These are phyloP conservation scores for Holothuria glaberrima DNA, from an alignment of 35 echinoderm and acorn worm species.

Conservation along the genomic window DNA sequence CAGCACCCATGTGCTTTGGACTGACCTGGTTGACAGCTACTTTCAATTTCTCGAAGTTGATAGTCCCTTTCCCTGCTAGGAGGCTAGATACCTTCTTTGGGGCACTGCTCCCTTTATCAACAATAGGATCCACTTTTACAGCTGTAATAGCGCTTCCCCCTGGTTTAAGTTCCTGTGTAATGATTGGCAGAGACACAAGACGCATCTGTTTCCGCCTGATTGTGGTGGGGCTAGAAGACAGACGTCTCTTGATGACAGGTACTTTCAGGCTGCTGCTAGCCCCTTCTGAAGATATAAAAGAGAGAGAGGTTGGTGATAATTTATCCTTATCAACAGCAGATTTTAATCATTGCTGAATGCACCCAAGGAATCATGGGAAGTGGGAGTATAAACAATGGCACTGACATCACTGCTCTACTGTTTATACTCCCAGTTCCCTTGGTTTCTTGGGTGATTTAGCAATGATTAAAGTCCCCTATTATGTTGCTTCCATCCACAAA, in stretches of 20 bases:
- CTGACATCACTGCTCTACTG: no score
- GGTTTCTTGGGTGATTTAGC: no score
- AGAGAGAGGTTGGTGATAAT: no score
- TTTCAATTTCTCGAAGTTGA: constrained; percentile 44
- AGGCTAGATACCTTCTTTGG: constrained; percentile 6
- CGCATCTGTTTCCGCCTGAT: constrained; percentile 66
- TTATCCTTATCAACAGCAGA: no score
- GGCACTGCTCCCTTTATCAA: constrained; percentile 2
- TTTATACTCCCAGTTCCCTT: no score
- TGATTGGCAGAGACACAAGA: constrained; percentile 59
- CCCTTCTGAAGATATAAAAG: no score
- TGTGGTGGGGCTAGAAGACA: constrained; percentile 57
- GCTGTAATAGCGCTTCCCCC: not conserved
- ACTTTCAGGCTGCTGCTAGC: not conserved
- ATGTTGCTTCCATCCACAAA: no score
- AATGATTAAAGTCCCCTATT: no score
- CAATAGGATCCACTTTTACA: not conserved
- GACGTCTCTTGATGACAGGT: constrained; percentile 37
- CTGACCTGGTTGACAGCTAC: constrained; percentile 31
- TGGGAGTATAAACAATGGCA: no score
- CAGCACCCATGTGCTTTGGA: not conserved
- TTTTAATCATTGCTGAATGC: no score
- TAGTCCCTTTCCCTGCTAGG: constrained; percentile 17
- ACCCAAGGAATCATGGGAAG: no score
- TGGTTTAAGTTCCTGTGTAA: constrained; percentile 46